Percentiles rank a stretch among this genome's conserved stretches.
Evolutionary conservation across 2,113 vertebrate species (phyloP).

Genomic region (Peromyscus maniculatus): DNA sequence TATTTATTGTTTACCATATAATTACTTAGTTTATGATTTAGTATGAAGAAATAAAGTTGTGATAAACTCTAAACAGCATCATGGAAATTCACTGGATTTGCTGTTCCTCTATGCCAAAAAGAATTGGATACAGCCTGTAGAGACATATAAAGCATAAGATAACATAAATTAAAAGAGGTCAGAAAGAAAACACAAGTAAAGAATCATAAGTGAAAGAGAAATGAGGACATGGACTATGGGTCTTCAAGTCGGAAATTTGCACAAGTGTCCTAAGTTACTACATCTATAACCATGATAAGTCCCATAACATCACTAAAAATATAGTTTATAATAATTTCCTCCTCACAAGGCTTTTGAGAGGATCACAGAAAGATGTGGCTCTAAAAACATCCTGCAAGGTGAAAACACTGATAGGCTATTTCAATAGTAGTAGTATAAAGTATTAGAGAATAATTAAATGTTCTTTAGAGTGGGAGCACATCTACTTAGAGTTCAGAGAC

Average conservation of each 20-base stretch:
- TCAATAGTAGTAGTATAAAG: not conserved
- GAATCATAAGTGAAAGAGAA: not conserved
- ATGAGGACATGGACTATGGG: not conserved
- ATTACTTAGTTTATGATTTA: slow-evolving; percentile 2
- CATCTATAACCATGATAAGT: not conserved
- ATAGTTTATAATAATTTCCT: slow-evolving; percentile 36
- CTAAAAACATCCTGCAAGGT: not conserved
- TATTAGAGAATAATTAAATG: slow-evolving; percentile 9
- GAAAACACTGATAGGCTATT: not conserved
- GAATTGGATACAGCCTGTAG: not conserved
- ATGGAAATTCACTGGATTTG: not conserved
- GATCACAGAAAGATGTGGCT: not conserved
- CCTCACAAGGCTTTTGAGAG: not conserved
- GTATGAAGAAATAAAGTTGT: not conserved
- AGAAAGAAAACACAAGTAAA: slow-evolving; percentile 2
- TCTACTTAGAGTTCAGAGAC: not conserved
- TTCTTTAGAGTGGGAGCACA: not conserved
- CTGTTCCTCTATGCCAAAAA: not conserved
- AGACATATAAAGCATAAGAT: slow-evolving; percentile 17
- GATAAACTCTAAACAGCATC: not conserved
- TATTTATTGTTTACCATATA: not conserved
- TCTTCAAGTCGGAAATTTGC: not conserved
- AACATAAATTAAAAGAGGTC: not conserved
- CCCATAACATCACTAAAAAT: not conserved
- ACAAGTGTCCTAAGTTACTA: not conserved